Evolutionary conservation across 2,113 vertebrate species (phyloP).

Genomic region (Potamarius usumacintae): DNA sequence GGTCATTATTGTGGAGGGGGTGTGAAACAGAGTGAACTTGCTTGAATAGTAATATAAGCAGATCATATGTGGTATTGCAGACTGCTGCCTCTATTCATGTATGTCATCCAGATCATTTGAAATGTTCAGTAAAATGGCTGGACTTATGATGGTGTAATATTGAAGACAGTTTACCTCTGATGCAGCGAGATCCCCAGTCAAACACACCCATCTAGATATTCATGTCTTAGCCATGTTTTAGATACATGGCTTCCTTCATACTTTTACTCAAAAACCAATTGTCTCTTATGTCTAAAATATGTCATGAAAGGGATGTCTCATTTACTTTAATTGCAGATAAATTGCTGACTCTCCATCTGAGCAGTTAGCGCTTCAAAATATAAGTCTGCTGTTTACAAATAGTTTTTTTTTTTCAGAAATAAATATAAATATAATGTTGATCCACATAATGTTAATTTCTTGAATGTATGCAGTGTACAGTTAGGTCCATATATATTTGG

Average conservation of each 20-base stretch:
- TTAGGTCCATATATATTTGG: too few species aligned
- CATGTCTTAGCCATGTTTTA: background rate
- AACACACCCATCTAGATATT: background rate
- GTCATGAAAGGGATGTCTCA: background rate
- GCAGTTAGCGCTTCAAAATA: background rate
- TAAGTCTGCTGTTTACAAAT: background rate
- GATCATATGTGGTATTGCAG: background rate
- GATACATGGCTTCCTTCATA: background rate
- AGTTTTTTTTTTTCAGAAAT: background rate
- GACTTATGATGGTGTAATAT: background rate
- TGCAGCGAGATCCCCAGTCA: background rate
- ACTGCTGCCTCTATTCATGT: background rate
- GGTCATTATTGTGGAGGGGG: background rate
- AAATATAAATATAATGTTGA: background rate
- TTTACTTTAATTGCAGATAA: background rate
- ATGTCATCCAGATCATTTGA: background rate
- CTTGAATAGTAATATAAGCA: background rate
- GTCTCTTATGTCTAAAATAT: background rate
- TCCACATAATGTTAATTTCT: background rate
- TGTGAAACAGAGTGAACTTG: background rate
- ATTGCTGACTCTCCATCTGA: background rate
- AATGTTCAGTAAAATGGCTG: too few species aligned
- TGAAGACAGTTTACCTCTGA: background rate
- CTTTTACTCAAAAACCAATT: background rate
- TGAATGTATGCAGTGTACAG: background rate